Percentiles rank a stretch among this genome's conserved stretches.
These are phyloP conservation scores for Tipula vernalis DNA, from an alignment of 2,888 invertebrate genomes.

Conservation along the genomic window DNA sequence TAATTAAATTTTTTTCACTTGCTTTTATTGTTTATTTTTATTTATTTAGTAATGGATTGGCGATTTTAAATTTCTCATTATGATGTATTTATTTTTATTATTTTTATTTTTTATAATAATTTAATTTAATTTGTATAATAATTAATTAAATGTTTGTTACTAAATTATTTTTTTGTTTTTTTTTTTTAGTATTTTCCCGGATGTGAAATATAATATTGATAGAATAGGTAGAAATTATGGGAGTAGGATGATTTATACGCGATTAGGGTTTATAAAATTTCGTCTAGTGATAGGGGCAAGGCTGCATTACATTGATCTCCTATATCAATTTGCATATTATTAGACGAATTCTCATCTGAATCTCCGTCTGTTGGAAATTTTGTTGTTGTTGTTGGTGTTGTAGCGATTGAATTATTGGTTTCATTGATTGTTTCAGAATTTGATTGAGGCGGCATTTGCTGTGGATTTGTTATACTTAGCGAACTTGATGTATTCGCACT, in stretches of 20 bases:
- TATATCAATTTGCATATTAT: slow-evolving; percentile 8
- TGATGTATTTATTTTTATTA: not conserved
- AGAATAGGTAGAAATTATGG: not conserved
- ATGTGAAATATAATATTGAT: not conserved
- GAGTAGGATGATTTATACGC: not conserved
- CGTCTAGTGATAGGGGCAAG: not conserved
- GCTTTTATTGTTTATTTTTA: not conserved
- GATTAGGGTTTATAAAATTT: not conserved
- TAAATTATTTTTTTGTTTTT: not conserved
- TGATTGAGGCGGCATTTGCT: not conserved
- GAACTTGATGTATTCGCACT: slow-evolving; percentile 26
- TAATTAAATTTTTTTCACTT: not conserved
- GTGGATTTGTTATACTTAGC: not conserved
- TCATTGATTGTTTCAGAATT: not conserved
- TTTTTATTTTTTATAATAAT: not conserved
- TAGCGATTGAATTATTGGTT: not conserved
- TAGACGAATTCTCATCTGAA: not conserved
- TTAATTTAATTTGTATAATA: not conserved
- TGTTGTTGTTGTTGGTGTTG: not conserved
- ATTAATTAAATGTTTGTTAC: not conserved
- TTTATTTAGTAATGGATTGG: not conserved
- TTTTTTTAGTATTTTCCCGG: not conserved
- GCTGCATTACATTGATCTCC: not conserved
- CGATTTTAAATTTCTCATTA: not conserved
- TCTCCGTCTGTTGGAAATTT: not conserved